phyloP scores from a whole-genome alignment of 2,888 invertebrate genomes.

The Orthonevra nobilis region DNA sequence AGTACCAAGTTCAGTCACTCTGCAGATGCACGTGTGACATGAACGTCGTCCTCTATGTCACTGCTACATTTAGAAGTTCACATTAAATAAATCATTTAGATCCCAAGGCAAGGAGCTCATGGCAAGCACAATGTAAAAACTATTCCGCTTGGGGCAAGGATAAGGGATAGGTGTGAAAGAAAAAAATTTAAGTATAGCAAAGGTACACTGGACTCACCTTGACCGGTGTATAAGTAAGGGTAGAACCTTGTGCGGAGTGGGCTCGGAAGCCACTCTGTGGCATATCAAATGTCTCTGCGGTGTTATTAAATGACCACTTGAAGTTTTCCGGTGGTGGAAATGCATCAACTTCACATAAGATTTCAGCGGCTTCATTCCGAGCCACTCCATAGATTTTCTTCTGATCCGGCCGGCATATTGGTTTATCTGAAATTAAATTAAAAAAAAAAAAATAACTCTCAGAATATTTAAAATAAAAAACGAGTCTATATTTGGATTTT shows the following conservation, averaged over 20 bases:
- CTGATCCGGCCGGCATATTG: conserved; percentile 88
- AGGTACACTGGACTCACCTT: conserved; percentile 76
- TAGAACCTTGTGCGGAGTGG: conserved; percentile 82
- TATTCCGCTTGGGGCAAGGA: too few relatives aligned
- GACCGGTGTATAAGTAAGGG: conserved; percentile 88
- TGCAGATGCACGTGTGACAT: background rate
- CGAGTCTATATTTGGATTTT: too few relatives aligned
- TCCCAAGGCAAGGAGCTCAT: too few relatives aligned
- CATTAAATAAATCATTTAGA: conserved; percentile 41
- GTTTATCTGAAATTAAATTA: conserved; percentile 85
- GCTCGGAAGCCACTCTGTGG: conserved; percentile 84
- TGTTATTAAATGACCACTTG: conserved; percentile 94
- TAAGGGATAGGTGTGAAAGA: background rate
- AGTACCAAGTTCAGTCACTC: conserved; percentile 55
- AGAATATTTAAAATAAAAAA: too few relatives aligned
- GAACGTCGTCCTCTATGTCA: conserved; percentile 2
- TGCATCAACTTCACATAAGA: conserved; percentile 91
- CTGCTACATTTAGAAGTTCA: conserved; percentile 19
- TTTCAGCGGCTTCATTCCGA: conserved; percentile 88
- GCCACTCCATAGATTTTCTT: conserved; percentile 92
- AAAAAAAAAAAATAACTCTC: background rate
- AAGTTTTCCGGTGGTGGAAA: conserved; percentile 91
- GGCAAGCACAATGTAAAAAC: too few relatives aligned
- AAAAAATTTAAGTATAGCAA: background rate
- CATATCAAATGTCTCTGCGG: conserved; percentile 89